Evolutionary conservation across 2,888 invertebrate genomes (phyloP).

Genomic region (Nemotelus nigrinus): DNA sequence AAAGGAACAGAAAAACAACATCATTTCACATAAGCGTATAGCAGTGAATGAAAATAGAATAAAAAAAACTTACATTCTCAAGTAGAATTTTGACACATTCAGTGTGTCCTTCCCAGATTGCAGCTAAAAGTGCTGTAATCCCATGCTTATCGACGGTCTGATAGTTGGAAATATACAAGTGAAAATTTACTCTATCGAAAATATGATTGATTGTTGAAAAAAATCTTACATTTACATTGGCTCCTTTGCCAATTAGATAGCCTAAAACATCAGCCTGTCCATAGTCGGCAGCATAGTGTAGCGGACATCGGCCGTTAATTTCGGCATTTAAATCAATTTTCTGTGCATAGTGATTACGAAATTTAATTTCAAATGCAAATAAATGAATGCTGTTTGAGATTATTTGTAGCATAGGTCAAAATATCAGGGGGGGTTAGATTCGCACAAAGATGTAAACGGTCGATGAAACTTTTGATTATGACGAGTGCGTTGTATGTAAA

Average conservation of each 20-base stretch:
- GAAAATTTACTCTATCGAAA: constrained; percentile 17
- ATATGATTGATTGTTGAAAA: neutral
- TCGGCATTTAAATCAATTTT: constrained; percentile 85
- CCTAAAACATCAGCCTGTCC: constrained; percentile 90
- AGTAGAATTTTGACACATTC: constrained; percentile 89
- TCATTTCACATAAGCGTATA: no score
- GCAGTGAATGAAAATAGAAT: no score
- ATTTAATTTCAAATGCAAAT: constrained; percentile 15
- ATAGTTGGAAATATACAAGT: constrained; percentile 54
- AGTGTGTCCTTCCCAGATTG: constrained; percentile 96
- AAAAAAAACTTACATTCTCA: constrained; percentile 75
- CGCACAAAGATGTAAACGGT: no score
- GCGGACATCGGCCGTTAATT: constrained; percentile 88
- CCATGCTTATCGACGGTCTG: constrained; percentile 95
- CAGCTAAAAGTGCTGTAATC: constrained; percentile 91
- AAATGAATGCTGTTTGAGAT: no score
- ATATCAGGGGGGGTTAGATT: no score
- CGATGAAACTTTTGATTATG: no score
- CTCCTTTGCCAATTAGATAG: constrained; percentile 88
- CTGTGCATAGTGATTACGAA: constrained; percentile 64
- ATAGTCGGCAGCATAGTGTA: constrained; percentile 96
- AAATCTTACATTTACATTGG: constrained; percentile 87
- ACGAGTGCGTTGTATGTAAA: no score
- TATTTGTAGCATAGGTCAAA: no score
- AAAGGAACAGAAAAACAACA: neutral